Evolutionary conservation across 2,888 invertebrate genomes (phyloP), one percentile per base, ranked within the genome.

Genomic region (Muscina levida): DNA sequence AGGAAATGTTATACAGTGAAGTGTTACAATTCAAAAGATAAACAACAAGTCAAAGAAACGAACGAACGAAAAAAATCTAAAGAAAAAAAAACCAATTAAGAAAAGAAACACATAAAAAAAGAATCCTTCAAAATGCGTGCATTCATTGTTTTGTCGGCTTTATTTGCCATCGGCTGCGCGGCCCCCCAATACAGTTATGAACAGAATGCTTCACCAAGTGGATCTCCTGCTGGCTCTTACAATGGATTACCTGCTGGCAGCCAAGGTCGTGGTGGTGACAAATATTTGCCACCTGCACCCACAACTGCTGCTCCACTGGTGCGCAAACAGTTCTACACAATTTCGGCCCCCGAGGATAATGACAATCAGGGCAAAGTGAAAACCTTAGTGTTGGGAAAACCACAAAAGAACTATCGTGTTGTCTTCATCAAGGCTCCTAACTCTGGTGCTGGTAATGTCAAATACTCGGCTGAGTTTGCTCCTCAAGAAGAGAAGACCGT

Each of bases 401-500:
- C 89, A 8, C 87, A 87, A 22, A 87, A 87, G 76, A 88, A 89
- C 75, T 91, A 90, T 79, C 88, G 90, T 2, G 88, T 91, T 3
- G 87, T 91, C 1, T 91, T 91, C 77, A 91, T 91, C 31, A 88
- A 89, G 66, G 89, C 90, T 11, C 91, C 91, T 42, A 77, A 83
- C 11, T 80, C 84, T 0, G 82, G 82, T 1, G 83, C 76, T 65
- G 83, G 82, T 5, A 85, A 85, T 2, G 80, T 87, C 0, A 85
- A 83, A 46, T 85, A 89, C 17, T 86, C 89, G 0, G 89, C 89
- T 0, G 88, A 88, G 81, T 84, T 87, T 81, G 89, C 90, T 4
- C 88, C 89, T 19, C 88, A 88, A 75, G 89, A 90, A 83, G 90
- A 90, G 67, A 90, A 90, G 78, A 90, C 90, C 1, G 89, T 89